These are phyloP conservation scores for Drosophila rubida DNA, from an alignment of 2,888 invertebrate genomes.

Conservation along the genomic window DNA sequence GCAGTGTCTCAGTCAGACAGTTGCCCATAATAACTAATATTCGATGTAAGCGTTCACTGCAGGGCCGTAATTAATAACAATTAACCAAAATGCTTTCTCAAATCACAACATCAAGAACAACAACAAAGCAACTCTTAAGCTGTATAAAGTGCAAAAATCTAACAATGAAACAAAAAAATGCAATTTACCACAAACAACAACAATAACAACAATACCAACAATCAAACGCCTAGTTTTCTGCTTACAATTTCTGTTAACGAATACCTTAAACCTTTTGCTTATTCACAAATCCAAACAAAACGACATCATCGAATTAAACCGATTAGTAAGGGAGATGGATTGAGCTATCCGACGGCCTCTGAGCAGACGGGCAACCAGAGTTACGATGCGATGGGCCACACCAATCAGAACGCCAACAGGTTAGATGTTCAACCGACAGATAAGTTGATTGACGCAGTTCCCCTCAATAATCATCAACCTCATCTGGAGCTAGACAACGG, in stretches of 20 bases:
- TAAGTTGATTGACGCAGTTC: constrained; percentile 82
- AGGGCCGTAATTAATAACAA: constrained; percentile 38
- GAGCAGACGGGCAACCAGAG: constrained; percentile 58
- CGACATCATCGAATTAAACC: constrained; percentile 1
- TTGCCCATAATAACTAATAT: not conserved
- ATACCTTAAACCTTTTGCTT: constrained; percentile 58
- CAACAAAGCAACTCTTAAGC: constrained; percentile 16
- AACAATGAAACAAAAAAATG: constrained; percentile 36
- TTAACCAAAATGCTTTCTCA: constrained; percentile 39
- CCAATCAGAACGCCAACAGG: constrained; percentile 83
- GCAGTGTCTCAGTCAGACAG: constrained; percentile 2
- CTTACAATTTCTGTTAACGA: constrained; percentile 56
- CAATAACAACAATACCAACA: constrained; percentile 25
- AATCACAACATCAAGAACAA: constrained; percentile 15
- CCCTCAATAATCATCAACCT: constrained; percentile 65
- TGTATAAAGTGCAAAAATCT: constrained; percentile 46
- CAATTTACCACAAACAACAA: constrained; percentile 49
- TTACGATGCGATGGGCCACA: constrained; percentile 96
- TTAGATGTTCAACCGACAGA: constrained; percentile 82
- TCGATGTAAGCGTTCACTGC: constrained; percentile 9
- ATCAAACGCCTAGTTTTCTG: constrained; percentile 15
- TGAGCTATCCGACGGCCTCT: constrained; percentile 90
- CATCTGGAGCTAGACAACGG: constrained; percentile 52
- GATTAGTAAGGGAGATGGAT: constrained; percentile 94
- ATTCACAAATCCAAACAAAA: constrained; percentile 52